Evolutionary conservation across 2,113 vertebrate species (phyloP), one percentile per base, ranked within the genome.

Genomic region (Dissostichus mawsoni): DNA sequence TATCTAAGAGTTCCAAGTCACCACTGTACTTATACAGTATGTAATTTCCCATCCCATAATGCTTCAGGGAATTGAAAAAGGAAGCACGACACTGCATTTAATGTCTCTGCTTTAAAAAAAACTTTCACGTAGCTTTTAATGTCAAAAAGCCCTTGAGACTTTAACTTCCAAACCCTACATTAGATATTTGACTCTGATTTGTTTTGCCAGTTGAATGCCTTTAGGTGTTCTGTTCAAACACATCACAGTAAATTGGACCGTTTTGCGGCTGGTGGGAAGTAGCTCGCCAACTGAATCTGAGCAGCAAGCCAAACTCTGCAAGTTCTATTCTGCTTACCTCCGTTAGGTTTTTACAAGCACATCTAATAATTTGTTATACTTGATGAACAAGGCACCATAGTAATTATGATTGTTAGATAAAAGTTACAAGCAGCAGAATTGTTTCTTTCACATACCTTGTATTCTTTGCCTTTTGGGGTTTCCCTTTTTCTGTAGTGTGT

Each of bases 141-240:
- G 48, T 16, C 23, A 11, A 44, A 17, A 20, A 11, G 47, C 13
- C 18, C 12, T 20, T 25, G 7, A 59, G 44, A 50, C 25, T 51
- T 58, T 36, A 11, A 11, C 11, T 36, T 53, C n/a, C 51, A 47
- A n/a, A 56, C 11, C 36, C 16, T 14, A 65, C 11, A 57, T 65
- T 53, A 53, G 6, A 18, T 11, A 13, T 25, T 62, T 11, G 44
- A 64, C 41, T 72, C 13, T 64, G 50, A 78, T 78, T 53, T 56
- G 41, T 55, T 58, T 62, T 69, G 20, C 33, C 57, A 61, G 56
- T 41, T 17, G 11, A 41, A 69, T 52, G 36, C 52, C 48, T 50
- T 66, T 66, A 25, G 18, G 2, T 48, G 33, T 33, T 61, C 16
- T 58, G 25, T 57, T 57, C 41, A 56, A 36, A 58, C n/a, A 12